Base-by-base conservation (phyloP, 2,797 vertebrate species). In the Scolopax bukidnonensis region DNA sequence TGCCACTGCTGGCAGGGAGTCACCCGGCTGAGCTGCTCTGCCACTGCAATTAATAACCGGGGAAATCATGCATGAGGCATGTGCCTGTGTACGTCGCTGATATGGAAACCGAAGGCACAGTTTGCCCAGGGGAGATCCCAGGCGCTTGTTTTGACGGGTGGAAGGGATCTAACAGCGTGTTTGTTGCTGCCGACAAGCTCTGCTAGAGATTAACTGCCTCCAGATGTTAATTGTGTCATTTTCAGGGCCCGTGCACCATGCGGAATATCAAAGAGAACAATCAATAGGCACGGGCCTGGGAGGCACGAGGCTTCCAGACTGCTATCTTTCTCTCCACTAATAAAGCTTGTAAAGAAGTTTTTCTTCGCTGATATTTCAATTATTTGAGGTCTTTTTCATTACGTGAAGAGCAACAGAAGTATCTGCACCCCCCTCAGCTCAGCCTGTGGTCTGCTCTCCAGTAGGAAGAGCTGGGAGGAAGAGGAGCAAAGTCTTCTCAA, bases 371-470 rank as follows among this genome's bases (percentile, higher is more conserved):
- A 20, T 63, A 50, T 57, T 71, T 61, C 38, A 60, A 21, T 67
- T 69, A 40, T n/a, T 36, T 25, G 11, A 21, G 2, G 6, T 8
- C 12, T 50, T 59, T 76, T 54, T 64, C 15, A 21, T 57, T 36
- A 70, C 23, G 28, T 16, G 68, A 70, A 76, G 9, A 70, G 11
- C 45, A 41, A 24, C 7, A 45, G 69, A 48, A 43, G 17, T 9
- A 5, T 30, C 38, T 32, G 38, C 14, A 45, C 4, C 19, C 32
- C 41, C 8, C 36, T 36, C 56, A 5, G 18, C 5, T n/a, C 0
- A 1, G 23, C 56, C 33, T 4, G 3, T 1, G 3, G 64, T 40
- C 5, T 3, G 16, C 40, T 88, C 1, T 0, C 12, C 1, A 1
- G 6, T 23, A 30, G 67, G 38, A 61, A 43, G 38, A 1, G 9